Conservation (phyloP, 1,140 invertebrate species). For the Leucophenga varia region DNA sequence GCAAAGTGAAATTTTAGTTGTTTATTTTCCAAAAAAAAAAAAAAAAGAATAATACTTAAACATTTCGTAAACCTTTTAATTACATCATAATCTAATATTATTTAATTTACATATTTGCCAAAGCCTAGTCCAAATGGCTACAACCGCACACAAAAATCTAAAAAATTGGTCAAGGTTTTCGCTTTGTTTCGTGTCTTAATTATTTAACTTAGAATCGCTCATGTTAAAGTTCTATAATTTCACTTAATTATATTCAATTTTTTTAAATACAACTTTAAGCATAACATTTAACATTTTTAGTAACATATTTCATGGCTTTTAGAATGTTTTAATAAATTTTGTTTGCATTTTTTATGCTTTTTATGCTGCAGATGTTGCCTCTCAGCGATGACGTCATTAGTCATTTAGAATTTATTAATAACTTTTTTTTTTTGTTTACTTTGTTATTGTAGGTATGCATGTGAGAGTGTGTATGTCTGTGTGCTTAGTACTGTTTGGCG, state of each 20-base stretch:
- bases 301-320: conserved; percentile 1
- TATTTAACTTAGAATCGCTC: too few relatives aligned
- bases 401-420: conserved; percentile 46
- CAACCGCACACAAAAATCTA: too few relatives aligned
- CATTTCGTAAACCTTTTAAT: too few relatives aligned
- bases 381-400: conserved; percentile 41
- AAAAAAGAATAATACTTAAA: too few relatives aligned
- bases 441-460: conserved; percentile 5
- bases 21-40: too few relatives aligned
- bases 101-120: too few relatives aligned
- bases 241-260: neutral
- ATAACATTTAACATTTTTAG: too few relatives aligned
- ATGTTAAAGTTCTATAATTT: conserved; percentile 9
- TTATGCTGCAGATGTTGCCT: conserved; percentile 40
- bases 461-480: conserved; percentile 4
- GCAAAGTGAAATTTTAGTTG: conserved; percentile 7
- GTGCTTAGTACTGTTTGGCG: conserved; percentile 7
- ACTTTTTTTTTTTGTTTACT: conserved; percentile 27
- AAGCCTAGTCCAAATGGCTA: too few relatives aligned
- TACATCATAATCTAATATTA: too few relatives aligned
- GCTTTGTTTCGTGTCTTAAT: too few relatives aligned
- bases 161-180: too few relatives aligned
- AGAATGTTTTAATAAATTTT: conserved; percentile 5
- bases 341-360: conserved; percentile 29
- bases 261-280: conserved; percentile 10